These are phyloP conservation scores for Mandrillus leucophaeus DNA, from an alignment of 2,113 vertebrate genomes.

Conservation along the genomic window DNA sequence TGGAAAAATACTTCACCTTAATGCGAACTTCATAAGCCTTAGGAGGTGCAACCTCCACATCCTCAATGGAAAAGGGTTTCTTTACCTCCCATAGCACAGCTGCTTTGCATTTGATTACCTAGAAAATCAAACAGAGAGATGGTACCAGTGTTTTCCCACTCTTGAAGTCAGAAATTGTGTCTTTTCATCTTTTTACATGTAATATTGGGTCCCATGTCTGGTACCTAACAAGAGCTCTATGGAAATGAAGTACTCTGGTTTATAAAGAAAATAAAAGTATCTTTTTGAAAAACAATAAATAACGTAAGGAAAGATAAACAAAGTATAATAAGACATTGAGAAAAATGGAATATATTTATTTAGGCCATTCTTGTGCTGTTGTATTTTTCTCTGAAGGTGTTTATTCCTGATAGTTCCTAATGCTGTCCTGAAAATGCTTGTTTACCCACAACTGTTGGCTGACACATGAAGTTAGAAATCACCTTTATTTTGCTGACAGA, in stretches of 20 bases:
- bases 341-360: not conserved
- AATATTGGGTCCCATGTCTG: not conserved
- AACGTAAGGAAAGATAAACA: not conserved
- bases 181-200: not conserved
- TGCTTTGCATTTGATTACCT: constrained; percentile 79
- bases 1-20: constrained; percentile 81
- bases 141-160: not conserved
- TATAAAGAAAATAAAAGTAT: not conserved
- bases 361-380: not conserved
- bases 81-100: constrained; percentile 85
- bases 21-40: constrained; percentile 87
- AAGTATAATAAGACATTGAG: not conserved
- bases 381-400: not conserved
- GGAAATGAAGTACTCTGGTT: not conserved
- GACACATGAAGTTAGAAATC: not conserved
- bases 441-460: not conserved
- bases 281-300: not conserved
- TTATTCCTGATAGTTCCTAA: not conserved
- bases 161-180: not conserved
- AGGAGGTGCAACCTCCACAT: constrained; percentile 88
- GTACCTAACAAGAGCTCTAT: not conserved
- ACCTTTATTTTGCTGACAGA: not conserved
- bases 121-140: not conserved
- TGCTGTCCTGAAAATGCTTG: not conserved
- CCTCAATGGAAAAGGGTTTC: constrained; percentile 87